Base-by-base conservation (phyloP, 2,113 vertebrate species). In the Pithys albifrons region DNA sequence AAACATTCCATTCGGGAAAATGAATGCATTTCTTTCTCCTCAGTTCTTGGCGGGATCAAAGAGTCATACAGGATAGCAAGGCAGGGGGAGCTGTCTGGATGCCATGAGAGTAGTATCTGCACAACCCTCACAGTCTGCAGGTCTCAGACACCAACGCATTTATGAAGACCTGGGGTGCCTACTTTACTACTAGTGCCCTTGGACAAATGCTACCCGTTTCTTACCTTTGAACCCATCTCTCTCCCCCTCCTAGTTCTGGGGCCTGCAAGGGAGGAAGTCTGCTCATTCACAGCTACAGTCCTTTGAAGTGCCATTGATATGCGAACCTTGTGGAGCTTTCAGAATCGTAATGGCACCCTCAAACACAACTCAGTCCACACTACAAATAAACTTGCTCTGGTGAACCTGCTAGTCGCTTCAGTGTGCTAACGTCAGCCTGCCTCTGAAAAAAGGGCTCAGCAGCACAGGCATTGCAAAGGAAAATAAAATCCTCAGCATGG, bases 401-500 rank as follows among this genome's bases (percentile, higher is more conserved):
- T 91, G 93, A 97, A 96, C 94, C 95, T 93, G 96, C 89, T 58
- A 94, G 96, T 31, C 3, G 20, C 94, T 94, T 93, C 96, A 89
- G 77, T 17, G 14, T 95, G 92, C 95, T 97, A 95, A 96, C 46
- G 18, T 97, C 97, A 97, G 96, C 90, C 95, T 77, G 70, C 93
- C 97, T 97, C 97, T 93, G 96, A 97, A 97, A 97, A 97, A 97
- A 97, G 85, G 85, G 77, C 91, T 95, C 55, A 57, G 97, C 97
- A 93, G 97, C 92, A 93, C 62, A 97, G 97, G 96, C 93, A 94
- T 95, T 94, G 96, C 94, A 97, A 98, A 98, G 88, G 93, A 98
- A 98, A 98, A 98, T 97, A 98, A 97, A 97, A 97, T 94, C 95
- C 98, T 90, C 98, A 98, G 98, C 98, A 94, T 98, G 98, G 52